Evolutionary conservation across 2,888 invertebrate species (phyloP).

Genomic region (Antheraea yamamai): DNA sequence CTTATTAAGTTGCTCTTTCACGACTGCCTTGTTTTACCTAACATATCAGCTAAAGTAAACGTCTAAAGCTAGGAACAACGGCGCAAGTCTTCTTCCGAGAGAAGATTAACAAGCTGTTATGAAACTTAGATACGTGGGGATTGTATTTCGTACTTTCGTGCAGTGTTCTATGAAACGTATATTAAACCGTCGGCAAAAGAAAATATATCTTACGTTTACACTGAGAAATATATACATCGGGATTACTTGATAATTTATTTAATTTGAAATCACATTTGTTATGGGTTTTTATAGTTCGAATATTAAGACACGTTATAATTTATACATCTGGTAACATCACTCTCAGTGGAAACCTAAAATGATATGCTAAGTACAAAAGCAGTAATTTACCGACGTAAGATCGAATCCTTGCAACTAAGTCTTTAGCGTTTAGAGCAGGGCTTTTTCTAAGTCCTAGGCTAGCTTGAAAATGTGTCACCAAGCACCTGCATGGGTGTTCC

Average conservation of each 20-base stretch:
- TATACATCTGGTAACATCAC: not conserved
- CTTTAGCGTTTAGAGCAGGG: too few relatives aligned
- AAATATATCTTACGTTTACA: not conserved
- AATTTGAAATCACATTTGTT: not conserved
- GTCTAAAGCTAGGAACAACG: not conserved
- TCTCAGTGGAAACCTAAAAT: too few relatives aligned
- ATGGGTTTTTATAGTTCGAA: not conserved
- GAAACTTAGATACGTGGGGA: not conserved
- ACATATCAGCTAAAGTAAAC: not conserved
- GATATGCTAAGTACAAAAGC: too few relatives aligned
- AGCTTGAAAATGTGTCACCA: too few relatives aligned
- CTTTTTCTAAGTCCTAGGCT: too few relatives aligned
- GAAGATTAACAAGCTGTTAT: slow-evolving; percentile 4
- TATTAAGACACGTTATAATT: not conserved
- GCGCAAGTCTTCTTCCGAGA: not conserved
- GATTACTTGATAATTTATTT: not conserved
- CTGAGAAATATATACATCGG: not conserved
- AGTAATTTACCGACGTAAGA: too few relatives aligned
- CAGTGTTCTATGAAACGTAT: not conserved
- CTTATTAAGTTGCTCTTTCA: not conserved
- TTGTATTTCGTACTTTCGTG: not conserved
- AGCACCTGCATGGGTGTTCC: too few relatives aligned
- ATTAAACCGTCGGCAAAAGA: not conserved
- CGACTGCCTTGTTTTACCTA: not conserved
- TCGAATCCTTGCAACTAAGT: too few relatives aligned